Evolutionary conservation across 2,888 invertebrate species (phyloP).

Genomic region (Noctuana brunneofusca): DNA sequence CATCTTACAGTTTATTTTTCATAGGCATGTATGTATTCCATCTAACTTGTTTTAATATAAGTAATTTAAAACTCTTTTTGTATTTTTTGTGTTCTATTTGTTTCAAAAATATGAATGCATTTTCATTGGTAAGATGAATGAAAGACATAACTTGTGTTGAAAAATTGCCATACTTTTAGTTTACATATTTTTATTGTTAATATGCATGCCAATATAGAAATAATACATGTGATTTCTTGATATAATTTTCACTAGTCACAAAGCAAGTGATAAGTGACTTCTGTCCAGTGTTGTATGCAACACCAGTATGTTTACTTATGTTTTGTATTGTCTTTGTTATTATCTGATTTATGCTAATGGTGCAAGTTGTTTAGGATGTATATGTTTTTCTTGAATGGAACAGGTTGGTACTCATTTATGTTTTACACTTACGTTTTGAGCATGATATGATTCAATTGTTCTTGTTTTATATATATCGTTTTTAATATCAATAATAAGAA

Average conservation of each 20-base stretch:
- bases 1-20: not conserved
- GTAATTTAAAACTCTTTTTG: not conserved
- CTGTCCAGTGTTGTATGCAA: not conserved
- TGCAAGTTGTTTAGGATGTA: conserved; percentile 36
- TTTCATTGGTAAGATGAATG: not conserved
- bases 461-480: conserved; percentile 72
- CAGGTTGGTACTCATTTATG: conserved; percentile 49
- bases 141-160: not conserved
- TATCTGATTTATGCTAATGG: conserved; percentile 32
- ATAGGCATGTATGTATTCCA: not conserved
- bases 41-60: not conserved
- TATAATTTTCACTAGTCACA: not conserved
- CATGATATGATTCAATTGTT: conserved; percentile 62
- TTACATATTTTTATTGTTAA: not conserved
- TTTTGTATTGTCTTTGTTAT: conserved; percentile 23
- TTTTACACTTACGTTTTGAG: conserved; percentile 65
- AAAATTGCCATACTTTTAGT: conserved; percentile 8
- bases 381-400: conserved; percentile 48
- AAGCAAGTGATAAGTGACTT: not conserved
- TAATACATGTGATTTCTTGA: not conserved
- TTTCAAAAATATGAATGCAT: not conserved
- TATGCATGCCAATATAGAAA: not conserved
- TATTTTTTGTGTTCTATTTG: not conserved
- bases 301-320: conserved; percentile 10
- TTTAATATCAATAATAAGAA: conserved; percentile 68